Conservation (phyloP, 92 coral and sea anemone genomes). For the Heliopora coerulea region DNA sequence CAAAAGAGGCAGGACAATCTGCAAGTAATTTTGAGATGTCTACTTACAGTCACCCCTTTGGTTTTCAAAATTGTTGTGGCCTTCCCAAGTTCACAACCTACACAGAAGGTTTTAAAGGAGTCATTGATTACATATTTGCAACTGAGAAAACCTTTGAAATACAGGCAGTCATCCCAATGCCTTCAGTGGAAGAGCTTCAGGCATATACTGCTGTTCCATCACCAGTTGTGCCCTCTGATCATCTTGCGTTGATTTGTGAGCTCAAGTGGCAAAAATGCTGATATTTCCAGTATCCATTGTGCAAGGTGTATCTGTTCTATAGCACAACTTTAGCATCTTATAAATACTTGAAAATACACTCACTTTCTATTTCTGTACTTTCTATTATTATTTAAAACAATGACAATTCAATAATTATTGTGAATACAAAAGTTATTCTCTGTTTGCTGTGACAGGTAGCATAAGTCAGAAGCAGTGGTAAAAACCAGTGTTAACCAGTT, state of each 20-base stretch:
- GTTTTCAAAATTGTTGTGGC: conserved; percentile 68
- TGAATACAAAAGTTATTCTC: too few relatives aligned
- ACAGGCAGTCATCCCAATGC: conserved; percentile 83
- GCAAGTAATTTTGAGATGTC: conserved; percentile 51
- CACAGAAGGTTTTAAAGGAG: conserved; percentile 79
- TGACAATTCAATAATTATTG: too few relatives aligned
- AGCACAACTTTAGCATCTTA: not conserved
- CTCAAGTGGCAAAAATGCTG: conserved; percentile 62
- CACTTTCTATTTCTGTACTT: too few relatives aligned
- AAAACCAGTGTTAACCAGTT: too few relatives aligned
- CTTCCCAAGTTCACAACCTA: conserved; percentile 76
- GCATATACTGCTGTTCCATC: conserved; percentile 82
- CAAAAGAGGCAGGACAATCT: conserved; percentile 72
- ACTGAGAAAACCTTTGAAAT: conserved; percentile 65
- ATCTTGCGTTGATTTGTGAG: conserved; percentile 91
- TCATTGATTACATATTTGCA: conserved; percentile 82
- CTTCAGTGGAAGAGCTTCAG: conserved; percentile 69
- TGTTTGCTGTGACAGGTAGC: too few relatives aligned
- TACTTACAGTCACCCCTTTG: conserved; percentile 56
- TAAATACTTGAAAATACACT: too few relatives aligned
- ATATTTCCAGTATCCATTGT: not conserved
- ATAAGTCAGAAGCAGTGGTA: too few relatives aligned
- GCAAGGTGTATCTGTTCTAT: too few relatives aligned
- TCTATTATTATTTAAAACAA: too few relatives aligned
- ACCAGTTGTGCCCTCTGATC: conserved; percentile 94